Evolutionary conservation across 1,140 invertebrate genomes (phyloP), one percentile per base, ranked within the genome.

Genomic region (Halyomorpha halys): DNA sequence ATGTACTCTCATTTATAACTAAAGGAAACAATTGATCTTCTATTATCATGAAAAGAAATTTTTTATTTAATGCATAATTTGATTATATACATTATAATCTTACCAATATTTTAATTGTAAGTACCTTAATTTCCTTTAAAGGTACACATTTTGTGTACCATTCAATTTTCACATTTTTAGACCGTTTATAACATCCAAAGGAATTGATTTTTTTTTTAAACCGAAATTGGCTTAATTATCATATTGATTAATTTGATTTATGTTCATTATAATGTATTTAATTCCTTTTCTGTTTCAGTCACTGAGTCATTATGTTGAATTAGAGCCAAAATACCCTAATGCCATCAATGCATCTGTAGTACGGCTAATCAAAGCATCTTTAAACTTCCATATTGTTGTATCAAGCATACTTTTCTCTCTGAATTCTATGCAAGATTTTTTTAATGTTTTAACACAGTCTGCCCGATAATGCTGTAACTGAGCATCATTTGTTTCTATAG

Each of bases 381-480:
- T 90, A 76, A 86, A 93, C 68, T 86, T 83, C 91, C 91, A 94
- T 62, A 95, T 89, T 30, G 86, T 89, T 2, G 86, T 87, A 72
- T 96, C 92, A 70, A 88, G 80, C 18, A 91, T 81, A 23, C 88
- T 89, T 67, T 89, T 85, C 70, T 88, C 84, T 23, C 89, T 80
- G 72, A 86, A 93, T 69, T 92, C 86, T 18, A 84, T 81, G 76
- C 92, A 96, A 30, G 81, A 78, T 74, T 94, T 93, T 75, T 90
- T 90, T 67, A 94, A 74, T 15, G 90, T 90, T 64, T 86, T 90
- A 14, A 94, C 91, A 75, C 94, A 97, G 71, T 94, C 90, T 14
- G 89, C 89, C 30, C 93, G 81, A 75, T 96, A 97, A 74, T 97
- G 94, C 73, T 96, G 91, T 69, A 97, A 76, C 67, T 96, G 89